A percentile compares a stretch with the other conserved stretches of the same genome.
These are phyloP conservation scores for Chaunax sp. DNA, from an alignment of 2,797 vertebrate genomes.

Conservation along the genomic window DNA sequence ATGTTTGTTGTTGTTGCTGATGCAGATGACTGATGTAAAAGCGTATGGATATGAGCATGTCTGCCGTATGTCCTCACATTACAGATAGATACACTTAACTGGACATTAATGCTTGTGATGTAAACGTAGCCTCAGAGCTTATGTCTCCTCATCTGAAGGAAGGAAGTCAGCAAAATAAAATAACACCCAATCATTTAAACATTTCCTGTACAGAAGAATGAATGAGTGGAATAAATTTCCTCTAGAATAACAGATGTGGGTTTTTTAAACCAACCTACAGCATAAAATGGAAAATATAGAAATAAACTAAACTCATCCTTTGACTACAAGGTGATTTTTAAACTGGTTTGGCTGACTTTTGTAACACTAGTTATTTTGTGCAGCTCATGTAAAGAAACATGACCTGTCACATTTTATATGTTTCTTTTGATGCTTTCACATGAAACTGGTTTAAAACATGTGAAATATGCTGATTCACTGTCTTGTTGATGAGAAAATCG, in stretches of 20 bases:
- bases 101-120: too few relatives aligned
- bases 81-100: too few relatives aligned
- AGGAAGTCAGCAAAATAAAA: background rate
- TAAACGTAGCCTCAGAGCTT: background rate
- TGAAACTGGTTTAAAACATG: too few relatives aligned
- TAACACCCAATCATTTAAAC: background rate
- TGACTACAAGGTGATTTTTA: background rate
- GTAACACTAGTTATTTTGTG: too few relatives aligned
- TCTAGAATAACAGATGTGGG: background rate
- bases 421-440: too few relatives aligned
- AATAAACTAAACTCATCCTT: background rate
- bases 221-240: background rate
- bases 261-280: background rate
- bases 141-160: background rate
- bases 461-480: too few relatives aligned
- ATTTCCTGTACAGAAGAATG: background rate
- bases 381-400: too few relatives aligned
- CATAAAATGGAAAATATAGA: background rate
- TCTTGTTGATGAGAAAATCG: background rate
- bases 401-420: too few relatives aligned
- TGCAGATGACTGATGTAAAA: too few relatives aligned
- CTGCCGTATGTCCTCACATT: too few relatives aligned
- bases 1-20: too few relatives aligned
- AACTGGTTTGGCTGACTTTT: background rate
- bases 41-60: too few relatives aligned